Base-by-base conservation (phyloP, 2,113 vertebrate species). In the Nothoprocta perdicaria region DNA sequence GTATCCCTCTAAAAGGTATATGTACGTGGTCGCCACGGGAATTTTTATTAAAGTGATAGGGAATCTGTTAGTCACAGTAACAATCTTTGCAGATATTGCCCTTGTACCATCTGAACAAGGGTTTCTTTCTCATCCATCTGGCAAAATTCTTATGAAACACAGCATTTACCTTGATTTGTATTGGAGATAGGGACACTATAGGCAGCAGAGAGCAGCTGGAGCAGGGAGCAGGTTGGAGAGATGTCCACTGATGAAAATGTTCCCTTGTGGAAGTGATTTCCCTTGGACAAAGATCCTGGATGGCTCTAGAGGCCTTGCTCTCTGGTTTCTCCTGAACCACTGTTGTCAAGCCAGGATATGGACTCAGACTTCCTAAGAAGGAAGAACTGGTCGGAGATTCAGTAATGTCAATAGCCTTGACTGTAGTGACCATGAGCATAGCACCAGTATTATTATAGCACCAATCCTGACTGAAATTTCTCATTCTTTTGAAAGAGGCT, bases 381-480 rank as follows among this genome's bases (percentile, higher is more conserved):
- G 27, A 55, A 57, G 53, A 57, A 57, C 29, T 57, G 15, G 15
- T 31, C 31, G 16, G 29, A 29, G 29, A 31, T 29, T 15, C 53
- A 57, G 27, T 31, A 57, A 57, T 57, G 31, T 17, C 9, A 29
- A 22, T 31, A 57, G 9, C 15, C 29, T 57, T 31, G 27, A 57
- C 29, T 31, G 53, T 31, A 57, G 53, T 31, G 53, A 57, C 27
- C 53, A 31, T 57, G 53, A 17, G 23, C 58, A 5, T 60, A 3
- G 0, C 43, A 38, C 10, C 43, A 12, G 10, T 35, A 31, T 26
- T 53, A 31, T 14, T 3, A 14, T 2, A 72, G 29, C 6, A 11
- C 5, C 6, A 15, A 68, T 74, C 40, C 14, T 45, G 24, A 57
- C 33, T 52, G 9, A 55, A 62, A 41, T 76, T 58, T n/a, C 2